These are phyloP conservation scores for Archocentrus centrarchus DNA, from an alignment of 2,113 vertebrate genomes.

Conservation along the genomic window DNA sequence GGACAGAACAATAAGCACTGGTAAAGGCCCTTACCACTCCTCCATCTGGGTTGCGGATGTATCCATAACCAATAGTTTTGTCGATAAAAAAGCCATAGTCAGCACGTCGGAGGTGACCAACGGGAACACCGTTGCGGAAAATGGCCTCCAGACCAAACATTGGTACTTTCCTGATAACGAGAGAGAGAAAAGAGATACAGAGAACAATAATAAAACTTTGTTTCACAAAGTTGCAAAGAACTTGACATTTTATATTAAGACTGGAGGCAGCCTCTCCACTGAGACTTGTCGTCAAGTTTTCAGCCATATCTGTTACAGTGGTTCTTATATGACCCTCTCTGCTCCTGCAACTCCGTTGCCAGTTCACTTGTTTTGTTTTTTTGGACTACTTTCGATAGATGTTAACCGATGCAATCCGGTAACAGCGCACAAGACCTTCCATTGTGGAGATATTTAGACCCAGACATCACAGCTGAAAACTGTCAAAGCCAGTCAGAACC, in stretches of 20 bases:
- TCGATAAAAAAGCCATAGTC: conserved; percentile 90
- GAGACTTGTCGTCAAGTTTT: neutral
- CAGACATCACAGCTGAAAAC: neutral
- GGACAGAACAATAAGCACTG: neutral
- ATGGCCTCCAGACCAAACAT: conserved; percentile 95
- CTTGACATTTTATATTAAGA: neutral
- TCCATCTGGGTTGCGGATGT: conserved; percentile 86
- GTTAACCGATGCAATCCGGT: neutral
- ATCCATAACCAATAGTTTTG: conserved; percentile 93
- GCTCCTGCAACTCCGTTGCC: neutral
- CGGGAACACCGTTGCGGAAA: conserved; percentile 87
- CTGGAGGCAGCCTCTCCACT: neutral
- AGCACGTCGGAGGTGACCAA: conserved; percentile 90
- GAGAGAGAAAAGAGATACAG: neutral
- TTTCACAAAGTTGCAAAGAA: neutral
- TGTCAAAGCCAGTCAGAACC: neutral
- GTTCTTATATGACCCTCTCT: neutral
- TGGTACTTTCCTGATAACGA: conserved; percentile 86
- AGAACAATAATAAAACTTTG: neutral
- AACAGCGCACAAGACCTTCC: neutral
- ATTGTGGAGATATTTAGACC: neutral
- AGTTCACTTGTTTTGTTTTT: neutral
- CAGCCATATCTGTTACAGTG: neutral
- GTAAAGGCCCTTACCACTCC: conserved; percentile 83
- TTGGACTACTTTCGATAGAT: neutral